phyloP scores from a whole-genome alignment of 2,113 vertebrate species.

The Colaptes auratus region DNA sequence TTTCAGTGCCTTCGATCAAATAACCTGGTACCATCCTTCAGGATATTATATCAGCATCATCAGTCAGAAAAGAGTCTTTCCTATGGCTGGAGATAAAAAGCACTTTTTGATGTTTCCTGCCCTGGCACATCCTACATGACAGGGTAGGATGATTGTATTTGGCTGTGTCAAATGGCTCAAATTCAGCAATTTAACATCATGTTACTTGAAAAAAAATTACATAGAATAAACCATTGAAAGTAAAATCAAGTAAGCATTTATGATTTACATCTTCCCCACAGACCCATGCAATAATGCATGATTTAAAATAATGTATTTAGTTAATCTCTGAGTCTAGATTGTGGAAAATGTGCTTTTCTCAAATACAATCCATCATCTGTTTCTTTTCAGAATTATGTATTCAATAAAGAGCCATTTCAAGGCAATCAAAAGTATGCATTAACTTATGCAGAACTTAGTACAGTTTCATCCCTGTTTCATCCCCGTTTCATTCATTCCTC shows the following conservation, averaged over 20 bases:
- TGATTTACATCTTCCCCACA: neutral
- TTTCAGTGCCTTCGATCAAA: neutral
- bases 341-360: neutral
- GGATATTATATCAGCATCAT: neutral
- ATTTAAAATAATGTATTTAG: neutral
- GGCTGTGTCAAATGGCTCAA: neutral
- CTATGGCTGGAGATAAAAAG: neutral
- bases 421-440: neutral
- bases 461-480: neutral
- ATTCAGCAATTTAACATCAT: neutral
- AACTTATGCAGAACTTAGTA: neutral
- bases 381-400: neutral
- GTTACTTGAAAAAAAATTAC: neutral
- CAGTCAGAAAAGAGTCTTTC: neutral
- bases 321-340: neutral
- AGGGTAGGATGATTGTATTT: neutral
- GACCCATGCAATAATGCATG: fast-evolving
- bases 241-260: neutral
- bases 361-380: neutral
- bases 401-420: neutral
- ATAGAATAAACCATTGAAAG: neutral
- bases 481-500: neutral
- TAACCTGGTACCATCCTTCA: neutral
- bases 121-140: neutral
- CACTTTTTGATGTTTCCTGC: neutral